These are phyloP conservation scores for Ailuropoda melanoleuca DNA, from an alignment of 2,113 vertebrate genomes.

Conservation along the genomic window DNA sequence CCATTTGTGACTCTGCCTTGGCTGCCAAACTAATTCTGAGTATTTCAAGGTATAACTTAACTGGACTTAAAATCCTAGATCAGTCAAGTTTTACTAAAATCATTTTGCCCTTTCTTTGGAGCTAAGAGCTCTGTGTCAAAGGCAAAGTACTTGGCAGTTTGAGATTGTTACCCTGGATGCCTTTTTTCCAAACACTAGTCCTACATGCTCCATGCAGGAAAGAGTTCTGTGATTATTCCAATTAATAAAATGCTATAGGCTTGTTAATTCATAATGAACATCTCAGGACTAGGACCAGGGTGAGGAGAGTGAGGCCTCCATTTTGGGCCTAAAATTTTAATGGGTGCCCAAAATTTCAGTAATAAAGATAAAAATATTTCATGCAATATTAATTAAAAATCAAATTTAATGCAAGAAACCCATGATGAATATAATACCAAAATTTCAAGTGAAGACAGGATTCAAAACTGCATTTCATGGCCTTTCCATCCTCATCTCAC, in stretches of 20 bases:
- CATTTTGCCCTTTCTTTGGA: not conserved
- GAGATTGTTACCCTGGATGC: not conserved
- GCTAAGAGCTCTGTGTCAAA: not conserved
- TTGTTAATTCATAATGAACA: not conserved
- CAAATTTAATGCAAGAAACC: not conserved
- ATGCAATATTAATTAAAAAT: not conserved
- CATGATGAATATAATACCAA: not conserved
- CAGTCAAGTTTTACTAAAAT: not conserved
- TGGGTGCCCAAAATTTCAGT: not conserved
- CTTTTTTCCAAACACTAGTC: not conserved
- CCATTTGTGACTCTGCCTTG: not conserved
- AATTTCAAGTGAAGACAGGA: not conserved
- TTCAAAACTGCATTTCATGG: not conserved
- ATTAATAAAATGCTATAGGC: not conserved
- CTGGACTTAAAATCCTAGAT: not conserved
- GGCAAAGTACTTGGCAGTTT: not conserved
- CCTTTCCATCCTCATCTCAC: not conserved
- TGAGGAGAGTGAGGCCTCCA: not conserved
- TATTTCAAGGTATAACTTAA: not conserved
- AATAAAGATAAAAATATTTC: not conserved
- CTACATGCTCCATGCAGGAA: not conserved
- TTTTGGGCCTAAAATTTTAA: not conserved
- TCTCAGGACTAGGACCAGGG: not conserved
- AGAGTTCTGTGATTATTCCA: not conserved
- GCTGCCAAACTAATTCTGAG: constrained; percentile 18